These are phyloP conservation scores for Melanotaenia trifasciata DNA, from an alignment of 2,797 vertebrate genomes.

Conservation along the genomic window DNA sequence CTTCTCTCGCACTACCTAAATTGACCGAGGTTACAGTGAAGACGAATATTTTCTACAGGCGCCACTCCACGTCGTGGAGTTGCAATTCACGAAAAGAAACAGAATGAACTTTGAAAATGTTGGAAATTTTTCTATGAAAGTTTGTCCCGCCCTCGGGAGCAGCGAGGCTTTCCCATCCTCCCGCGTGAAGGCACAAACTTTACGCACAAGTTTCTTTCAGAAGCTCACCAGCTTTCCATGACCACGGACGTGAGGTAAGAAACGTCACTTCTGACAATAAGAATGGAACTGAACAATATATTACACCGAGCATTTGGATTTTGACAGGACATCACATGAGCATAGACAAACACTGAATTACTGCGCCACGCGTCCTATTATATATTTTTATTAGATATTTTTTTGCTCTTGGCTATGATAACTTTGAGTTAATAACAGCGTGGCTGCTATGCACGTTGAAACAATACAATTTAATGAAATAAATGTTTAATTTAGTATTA, in stretches of 20 bases:
- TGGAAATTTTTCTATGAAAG: constrained; percentile 45
- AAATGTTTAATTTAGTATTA: background rate
- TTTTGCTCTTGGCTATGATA: background rate
- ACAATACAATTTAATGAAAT: background rate
- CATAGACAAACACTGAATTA: background rate
- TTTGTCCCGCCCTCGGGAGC: constrained; percentile 62
- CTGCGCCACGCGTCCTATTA: too few relatives aligned
- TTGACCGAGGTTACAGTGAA: background rate
- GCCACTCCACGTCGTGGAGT: constrained; percentile 1
- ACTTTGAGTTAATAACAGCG: background rate
- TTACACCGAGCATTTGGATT: background rate
- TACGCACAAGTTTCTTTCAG: constrained; percentile 59
- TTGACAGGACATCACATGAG: background rate
- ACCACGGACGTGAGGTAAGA: constrained; percentile 65
- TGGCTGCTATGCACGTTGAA: background rate
- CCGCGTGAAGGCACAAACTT: constrained; percentile 59
- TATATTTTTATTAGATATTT: background rate
- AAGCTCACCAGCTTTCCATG: constrained; percentile 37
- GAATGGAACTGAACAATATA: background rate
- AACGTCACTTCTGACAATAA: constrained; percentile 4
- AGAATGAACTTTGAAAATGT: constrained; percentile 23
- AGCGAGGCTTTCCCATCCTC: constrained; percentile 57
- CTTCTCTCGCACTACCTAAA: background rate
- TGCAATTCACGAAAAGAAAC: constrained; percentile 6
- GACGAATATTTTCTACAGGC: constrained; percentile 18